A percentile compares a stretch with the other conserved stretches of the same genome.
These are phyloP conservation scores for Hoplodrina blanda DNA, from an alignment of 2,888 invertebrate species.

Conservation along the genomic window DNA sequence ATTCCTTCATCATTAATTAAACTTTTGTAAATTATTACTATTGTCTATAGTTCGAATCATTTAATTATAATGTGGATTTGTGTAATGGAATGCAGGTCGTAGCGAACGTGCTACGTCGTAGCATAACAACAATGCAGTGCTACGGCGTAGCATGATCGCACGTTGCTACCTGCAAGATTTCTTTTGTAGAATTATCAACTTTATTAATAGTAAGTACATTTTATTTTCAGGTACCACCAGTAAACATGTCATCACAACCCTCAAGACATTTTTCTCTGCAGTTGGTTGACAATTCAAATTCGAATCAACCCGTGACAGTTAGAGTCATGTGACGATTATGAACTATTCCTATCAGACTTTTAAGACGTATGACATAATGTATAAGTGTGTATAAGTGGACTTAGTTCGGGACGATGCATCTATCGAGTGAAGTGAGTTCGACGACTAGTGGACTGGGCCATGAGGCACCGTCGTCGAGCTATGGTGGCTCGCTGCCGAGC, in stretches of 20 bases:
- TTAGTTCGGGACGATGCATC: slow-evolving; percentile 91
- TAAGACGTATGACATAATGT: slow-evolving; percentile 49
- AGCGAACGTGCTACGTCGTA: neutral
- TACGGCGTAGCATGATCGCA: neutral
- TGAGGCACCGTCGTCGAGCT: slow-evolving; percentile 87
- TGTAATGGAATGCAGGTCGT: neutral
- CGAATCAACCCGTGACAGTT: slow-evolving; percentile 52
- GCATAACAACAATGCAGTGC: neutral
- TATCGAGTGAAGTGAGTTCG: slow-evolving; percentile 94
- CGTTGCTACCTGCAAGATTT: neutral
- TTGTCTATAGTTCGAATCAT: no score
- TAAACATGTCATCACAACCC: slow-evolving; percentile 57
- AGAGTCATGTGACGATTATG: slow-evolving; percentile 83
- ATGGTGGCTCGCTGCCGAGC: slow-evolving; percentile 84
- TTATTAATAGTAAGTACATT: neutral
- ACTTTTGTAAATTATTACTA: no score
- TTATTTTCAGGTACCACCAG: slow-evolving; percentile 50
- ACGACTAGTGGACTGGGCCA: slow-evolving; percentile 91
- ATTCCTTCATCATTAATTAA: no score
- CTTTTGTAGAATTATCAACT: neutral
- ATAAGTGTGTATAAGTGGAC: slow-evolving; percentile 64
- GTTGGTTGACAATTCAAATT: slow-evolving; percentile 35
- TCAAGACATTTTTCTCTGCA: slow-evolving; percentile 34
- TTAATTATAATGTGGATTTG: no score
- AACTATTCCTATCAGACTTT: slow-evolving; percentile 58